These are phyloP conservation scores for Manacus vitellinus DNA, from an alignment of 2,113 vertebrate genomes.

Conservation along the genomic window DNA sequence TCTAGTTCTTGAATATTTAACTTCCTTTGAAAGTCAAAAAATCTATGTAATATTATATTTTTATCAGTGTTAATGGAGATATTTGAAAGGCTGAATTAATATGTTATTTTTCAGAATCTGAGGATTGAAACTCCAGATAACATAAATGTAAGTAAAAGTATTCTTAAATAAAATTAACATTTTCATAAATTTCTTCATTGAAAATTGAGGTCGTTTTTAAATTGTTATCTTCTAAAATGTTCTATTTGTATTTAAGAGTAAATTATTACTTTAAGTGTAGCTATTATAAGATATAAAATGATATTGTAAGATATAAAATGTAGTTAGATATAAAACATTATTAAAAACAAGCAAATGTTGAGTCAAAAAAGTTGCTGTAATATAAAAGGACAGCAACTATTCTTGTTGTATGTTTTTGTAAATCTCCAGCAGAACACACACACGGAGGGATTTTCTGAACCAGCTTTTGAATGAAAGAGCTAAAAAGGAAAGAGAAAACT, in stretches of 20 bases:
- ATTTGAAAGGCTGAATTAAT: neutral
- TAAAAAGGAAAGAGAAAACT: neutral
- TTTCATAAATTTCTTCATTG: neutral
- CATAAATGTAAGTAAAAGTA: constrained; percentile 64
- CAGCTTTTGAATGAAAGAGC: neutral
- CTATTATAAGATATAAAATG: neutral
- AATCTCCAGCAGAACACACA: neutral
- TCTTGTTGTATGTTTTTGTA: neutral
- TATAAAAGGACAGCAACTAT: neutral
- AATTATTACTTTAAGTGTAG: neutral
- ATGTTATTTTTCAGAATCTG: constrained; percentile 53
- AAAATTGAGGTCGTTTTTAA: neutral
- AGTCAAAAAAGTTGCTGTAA: neutral
- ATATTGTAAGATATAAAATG: neutral
- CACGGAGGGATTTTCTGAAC: neutral
- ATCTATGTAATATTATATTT: neutral
- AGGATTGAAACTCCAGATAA: constrained; percentile 69
- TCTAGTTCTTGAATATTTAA: neutral
- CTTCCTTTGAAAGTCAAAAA: neutral
- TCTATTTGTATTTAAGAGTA: neutral
- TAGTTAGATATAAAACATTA: neutral
- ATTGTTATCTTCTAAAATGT: neutral
- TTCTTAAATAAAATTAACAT: neutral
- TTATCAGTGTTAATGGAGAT: neutral
- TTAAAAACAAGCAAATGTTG: neutral